Evolutionary conservation across 1,140 invertebrate genomes (phyloP), one percentile per base, ranked within the genome.

Genomic region (Melanaphis sacchari): DNA sequence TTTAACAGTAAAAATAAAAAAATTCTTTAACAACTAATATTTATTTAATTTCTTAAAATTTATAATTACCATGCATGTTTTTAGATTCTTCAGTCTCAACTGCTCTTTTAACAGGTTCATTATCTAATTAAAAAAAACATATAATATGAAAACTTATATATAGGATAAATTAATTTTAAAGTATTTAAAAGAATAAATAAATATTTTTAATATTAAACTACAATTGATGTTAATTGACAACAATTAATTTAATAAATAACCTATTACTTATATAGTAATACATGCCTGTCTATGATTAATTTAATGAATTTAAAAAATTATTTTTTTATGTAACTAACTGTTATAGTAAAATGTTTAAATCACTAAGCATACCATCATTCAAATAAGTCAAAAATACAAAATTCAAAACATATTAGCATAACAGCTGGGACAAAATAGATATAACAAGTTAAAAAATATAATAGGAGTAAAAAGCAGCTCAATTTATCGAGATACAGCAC

Each of bases 41-140:
- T 2, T n/a, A 76, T 76, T 76, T n/a, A 9, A 89, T 38, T 87
- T 54, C 31, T 87, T 40, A 9, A 59, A 31, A 41, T 59, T 15
- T 90, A 40, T 38, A 26, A 26, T 90, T 40, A 90, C 52, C 38
- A 59, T 40, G 5, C 3, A 21, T 18, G 15, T 59, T 90, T 90
- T 66, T 66, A 66, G 38, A 90, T 90, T 41, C 31, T 90, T 66
- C 24, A 41, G 6, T 66, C 6, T 66, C 22, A 41, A 41, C 40
- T 41, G 15, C 11, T n/a, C 6, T 59, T n/a, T 90, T 40, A 59
- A 18, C 43, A 31, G 36, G 26, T 31, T 26, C 24, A 66, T 90
- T 8, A 66, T 90, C 54, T 90, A 66, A 66, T 41, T 31, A 41
- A 66, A 90, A 41, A 89, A 89, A 87, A 46, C 1, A 85, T 85